Evolutionary conservation across 2,113 vertebrate genomes (phyloP).

Genomic region (Zosterops borbonicus): DNA sequence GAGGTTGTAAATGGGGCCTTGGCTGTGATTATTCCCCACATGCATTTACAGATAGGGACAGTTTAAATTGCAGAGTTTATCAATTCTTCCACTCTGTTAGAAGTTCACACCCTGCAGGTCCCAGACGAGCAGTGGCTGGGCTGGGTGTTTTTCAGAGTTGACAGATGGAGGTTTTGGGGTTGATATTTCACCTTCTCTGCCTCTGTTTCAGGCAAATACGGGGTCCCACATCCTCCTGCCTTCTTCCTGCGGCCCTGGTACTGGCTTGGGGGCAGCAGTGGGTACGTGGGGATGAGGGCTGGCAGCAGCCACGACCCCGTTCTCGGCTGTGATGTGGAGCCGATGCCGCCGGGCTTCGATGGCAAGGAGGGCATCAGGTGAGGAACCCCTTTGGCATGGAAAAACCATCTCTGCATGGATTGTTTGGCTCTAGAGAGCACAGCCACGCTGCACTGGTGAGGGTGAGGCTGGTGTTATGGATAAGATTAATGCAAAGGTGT

Average conservation of each 20-base stretch:
- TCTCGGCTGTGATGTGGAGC: slow-evolving; percentile 71
- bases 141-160: fast-evolving
- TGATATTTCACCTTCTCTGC: neutral
- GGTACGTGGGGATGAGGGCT: slow-evolving; percentile 2
- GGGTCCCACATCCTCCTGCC: slow-evolving; percentile 71
- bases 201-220: slow-evolving; percentile 78
- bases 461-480: fast-evolving
- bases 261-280: slow-evolving; percentile 73
- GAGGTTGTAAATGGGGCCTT: neutral
- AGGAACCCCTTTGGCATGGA: neutral
- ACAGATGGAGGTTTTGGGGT: fast-evolving
- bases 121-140: fast-evolving
- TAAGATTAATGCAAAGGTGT: fast-evolving
- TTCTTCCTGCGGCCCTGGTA: slow-evolving; percentile 85
- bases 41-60: neutral
- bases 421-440: neutral
- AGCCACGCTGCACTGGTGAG: fast-evolving
- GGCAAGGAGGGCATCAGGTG: slow-evolving; percentile 92
- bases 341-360: slow-evolving; percentile 80
- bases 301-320: slow-evolving; percentile 51
- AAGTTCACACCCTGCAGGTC: fast-evolving
- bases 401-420: fast-evolving
- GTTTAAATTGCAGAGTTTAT: neutral
- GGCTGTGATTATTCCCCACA: neutral
- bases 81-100: fast-evolving